Percentiles rank a stretch among this genome's conserved stretches.
Conservation (phyloP, 1,140 invertebrate genomes). For the Radopholus similis region DNA sequence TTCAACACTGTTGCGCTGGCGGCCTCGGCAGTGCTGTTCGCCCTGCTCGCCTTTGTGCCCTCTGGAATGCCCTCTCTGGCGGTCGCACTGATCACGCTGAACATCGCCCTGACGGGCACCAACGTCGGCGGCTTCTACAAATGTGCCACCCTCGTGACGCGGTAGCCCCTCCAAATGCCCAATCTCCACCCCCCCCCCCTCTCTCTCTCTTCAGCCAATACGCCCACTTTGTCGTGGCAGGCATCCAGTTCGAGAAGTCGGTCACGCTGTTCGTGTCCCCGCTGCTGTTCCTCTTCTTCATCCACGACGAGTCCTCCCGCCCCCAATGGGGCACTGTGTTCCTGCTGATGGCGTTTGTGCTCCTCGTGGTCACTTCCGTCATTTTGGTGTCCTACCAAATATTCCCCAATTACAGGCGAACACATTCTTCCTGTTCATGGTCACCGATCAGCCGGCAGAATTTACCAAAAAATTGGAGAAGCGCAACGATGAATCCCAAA, state of each 20-base stretch:
- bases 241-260: conserved; percentile 27
- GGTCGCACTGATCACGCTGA: conserved; percentile 32
- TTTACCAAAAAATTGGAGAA: conserved; percentile 47
- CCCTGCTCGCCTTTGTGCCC: conserved; percentile 37
- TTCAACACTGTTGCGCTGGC: conserved; percentile 44
- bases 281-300: conserved; percentile 19
- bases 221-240: conserved; percentile 29
- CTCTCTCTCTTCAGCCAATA: conserved; percentile 25
- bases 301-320: conserved; percentile 8
- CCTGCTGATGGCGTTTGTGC: not conserved
- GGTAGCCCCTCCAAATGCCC: too few species aligned
- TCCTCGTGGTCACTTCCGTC: not conserved
- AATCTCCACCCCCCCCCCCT: too few species aligned
- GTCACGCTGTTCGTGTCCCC: conserved; percentile 25
- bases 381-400: not conserved
- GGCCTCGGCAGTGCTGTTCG: conserved; percentile 39
- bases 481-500: too few species aligned
- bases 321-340: conserved; percentile 18
- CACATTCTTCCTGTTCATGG: conserved; percentile 37
- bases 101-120: conserved; percentile 35
- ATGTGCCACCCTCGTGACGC: conserved; percentile 40
- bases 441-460: conserved; percentile 43
- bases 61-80: conserved; percentile 4
- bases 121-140: conserved; percentile 49
- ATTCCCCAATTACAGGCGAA: too few species aligned